A percentile compares a stretch with the other conserved stretches of the same genome.
Conservation (phyloP, 2,888 invertebrate genomes). For the Melipona beecheii region DNA sequence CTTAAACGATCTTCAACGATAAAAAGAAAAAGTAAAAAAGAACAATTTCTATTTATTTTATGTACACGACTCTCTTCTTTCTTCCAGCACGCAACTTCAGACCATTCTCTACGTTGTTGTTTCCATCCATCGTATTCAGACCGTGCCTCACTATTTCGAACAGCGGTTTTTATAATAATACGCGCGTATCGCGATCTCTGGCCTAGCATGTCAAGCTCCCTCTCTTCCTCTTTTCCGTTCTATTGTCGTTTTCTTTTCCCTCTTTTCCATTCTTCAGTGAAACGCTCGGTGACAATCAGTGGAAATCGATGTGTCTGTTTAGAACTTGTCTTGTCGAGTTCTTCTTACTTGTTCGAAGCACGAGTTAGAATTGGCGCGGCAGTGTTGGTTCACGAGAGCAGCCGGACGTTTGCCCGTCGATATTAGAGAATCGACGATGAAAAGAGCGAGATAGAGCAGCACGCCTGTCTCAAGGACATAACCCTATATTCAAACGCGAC, state of each 20-base stretch:
- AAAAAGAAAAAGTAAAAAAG: constrained; percentile 23
- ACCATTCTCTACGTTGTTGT: constrained; percentile 46
- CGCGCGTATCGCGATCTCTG: constrained; percentile 1
- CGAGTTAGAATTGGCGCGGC: constrained; percentile 70
- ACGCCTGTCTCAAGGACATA: background rate
- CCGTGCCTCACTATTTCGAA: constrained; percentile 31
- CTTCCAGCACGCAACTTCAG: constrained; percentile 52
- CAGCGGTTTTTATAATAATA: constrained; percentile 14
- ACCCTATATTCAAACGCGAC: background rate
- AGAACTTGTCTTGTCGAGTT: constrained; percentile 35
- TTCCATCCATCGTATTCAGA: constrained; percentile 20
- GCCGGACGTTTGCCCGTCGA: constrained; percentile 40
- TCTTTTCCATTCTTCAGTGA: background rate
- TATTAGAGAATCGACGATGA: constrained; percentile 34
- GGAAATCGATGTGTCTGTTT: constrained; percentile 60
- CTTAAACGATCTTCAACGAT: constrained; percentile 67
- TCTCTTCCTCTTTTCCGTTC: constrained; percentile 31
- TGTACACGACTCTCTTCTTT: constrained; percentile 61
- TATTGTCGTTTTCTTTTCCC: background rate
- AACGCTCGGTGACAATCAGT: constrained; percentile 65
- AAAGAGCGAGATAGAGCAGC: constrained; percentile 31
- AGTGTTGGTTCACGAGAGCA: constrained; percentile 70
- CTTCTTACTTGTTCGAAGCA: constrained; percentile 49
- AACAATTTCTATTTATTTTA: constrained; percentile 69
- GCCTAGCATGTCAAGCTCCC: background rate